phyloP scores from a whole-genome alignment of 2,113 vertebrate species.

The Nansenia antarctica region DNA sequence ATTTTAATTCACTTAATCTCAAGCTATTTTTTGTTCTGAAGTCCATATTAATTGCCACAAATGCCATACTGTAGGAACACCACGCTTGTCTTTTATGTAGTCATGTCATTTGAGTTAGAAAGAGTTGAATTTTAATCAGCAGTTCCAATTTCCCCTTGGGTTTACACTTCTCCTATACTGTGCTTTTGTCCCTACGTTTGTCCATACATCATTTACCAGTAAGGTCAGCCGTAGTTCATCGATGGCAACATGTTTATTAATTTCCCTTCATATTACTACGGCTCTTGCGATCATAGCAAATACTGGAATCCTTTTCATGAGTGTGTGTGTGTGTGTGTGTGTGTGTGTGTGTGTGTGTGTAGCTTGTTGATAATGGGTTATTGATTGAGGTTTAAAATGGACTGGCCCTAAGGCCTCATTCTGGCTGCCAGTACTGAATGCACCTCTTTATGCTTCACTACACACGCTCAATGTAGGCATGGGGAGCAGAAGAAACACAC shows the following conservation, averaged over 20 bases:
- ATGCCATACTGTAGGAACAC: too few species aligned
- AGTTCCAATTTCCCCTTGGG: too few species aligned
- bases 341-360: conserved; percentile 39
- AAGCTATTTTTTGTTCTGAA: too few species aligned
- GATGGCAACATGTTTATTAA: not conserved
- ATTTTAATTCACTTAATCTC: too few species aligned
- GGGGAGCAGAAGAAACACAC: conserved; percentile 41
- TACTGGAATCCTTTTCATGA: not conserved
- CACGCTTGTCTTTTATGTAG: too few species aligned
- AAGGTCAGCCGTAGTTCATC: not conserved
- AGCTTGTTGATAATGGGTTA: conserved; percentile 94
- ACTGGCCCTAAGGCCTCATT: conserved; percentile 82
- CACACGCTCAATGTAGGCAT: conserved; percentile 73
- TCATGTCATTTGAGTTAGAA: too few species aligned
- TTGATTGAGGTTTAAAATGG: conserved; percentile 86
- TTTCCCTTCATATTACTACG: not conserved
- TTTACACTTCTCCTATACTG: too few species aligned
- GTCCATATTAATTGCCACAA: too few species aligned
- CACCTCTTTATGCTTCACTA: conserved; percentile 80
- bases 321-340: not conserved
- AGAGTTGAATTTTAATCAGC: too few species aligned
- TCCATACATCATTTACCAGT: not conserved
- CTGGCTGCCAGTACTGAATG: conserved; percentile 84
- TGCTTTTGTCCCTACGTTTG: not conserved
- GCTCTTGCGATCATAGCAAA: not conserved